Evolutionary conservation across 2,888 invertebrate genomes (phyloP).

Genomic region (Brenthis daphne): DNA sequence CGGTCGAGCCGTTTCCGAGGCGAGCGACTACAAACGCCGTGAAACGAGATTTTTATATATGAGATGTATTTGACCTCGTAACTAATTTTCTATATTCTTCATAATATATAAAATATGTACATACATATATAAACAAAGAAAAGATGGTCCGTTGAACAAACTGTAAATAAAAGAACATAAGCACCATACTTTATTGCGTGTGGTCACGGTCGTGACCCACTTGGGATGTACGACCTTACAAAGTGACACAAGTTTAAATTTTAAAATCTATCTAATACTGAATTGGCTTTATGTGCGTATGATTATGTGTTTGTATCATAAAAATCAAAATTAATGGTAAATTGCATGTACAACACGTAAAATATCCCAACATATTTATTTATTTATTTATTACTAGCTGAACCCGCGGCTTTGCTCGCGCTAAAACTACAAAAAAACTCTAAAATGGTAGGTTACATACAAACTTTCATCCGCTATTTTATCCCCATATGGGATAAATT

Average conservation of each 20-base stretch:
- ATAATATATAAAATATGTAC: background rate
- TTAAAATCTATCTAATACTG: background rate
- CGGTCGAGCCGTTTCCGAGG: background rate
- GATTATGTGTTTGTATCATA: too few species aligned
- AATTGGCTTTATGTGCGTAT: too few species aligned
- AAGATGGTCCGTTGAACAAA: background rate
- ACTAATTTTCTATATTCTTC: background rate
- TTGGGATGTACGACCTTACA: background rate
- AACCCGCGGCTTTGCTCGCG: too few species aligned
- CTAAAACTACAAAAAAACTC: too few species aligned
- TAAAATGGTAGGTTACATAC: too few species aligned
- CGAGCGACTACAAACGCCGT: background rate
- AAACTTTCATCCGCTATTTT: too few species aligned
- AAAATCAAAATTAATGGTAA: too few species aligned
- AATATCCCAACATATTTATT: too few species aligned
- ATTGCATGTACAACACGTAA: too few species aligned
- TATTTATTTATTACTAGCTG: too few species aligned
- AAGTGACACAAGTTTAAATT: slow-evolving; percentile 6
- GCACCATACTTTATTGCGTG: background rate
- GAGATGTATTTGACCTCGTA: background rate
- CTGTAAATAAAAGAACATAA: slow-evolving; percentile 7
- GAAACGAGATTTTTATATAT: background rate
- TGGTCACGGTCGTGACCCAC: slow-evolving; percentile 19
- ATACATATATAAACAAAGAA: slow-evolving; percentile 3
- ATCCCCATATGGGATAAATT: too few species aligned